Evolutionary conservation across 2,797 vertebrate species (phyloP).

Genomic region (Balearica regulorum): DNA sequence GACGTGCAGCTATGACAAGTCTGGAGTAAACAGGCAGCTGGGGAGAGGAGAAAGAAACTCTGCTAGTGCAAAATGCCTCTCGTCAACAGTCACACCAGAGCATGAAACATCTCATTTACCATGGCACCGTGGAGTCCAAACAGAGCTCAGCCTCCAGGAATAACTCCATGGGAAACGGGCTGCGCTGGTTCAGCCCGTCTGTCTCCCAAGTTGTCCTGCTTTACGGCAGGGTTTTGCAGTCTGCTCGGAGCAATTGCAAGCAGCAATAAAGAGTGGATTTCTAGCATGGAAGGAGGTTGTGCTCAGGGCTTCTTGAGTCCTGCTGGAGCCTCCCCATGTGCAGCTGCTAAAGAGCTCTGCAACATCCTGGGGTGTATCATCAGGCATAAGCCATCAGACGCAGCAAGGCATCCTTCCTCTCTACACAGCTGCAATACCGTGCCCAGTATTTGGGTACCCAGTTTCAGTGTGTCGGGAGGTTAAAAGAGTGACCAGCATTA

Average conservation of each 20-base stretch:
- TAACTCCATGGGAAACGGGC: not conserved
- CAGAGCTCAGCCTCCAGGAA: not conserved
- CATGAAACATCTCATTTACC: not conserved
- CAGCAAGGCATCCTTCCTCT: not conserved
- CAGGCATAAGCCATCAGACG: not conserved
- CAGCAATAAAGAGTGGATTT: not conserved
- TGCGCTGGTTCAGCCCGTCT: not conserved
- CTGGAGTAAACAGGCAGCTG: not conserved
- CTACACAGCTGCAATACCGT: not conserved
- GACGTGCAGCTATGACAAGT: not conserved
- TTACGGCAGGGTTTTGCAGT: not conserved
- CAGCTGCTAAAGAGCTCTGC: not conserved
- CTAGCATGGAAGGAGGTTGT: not conserved
- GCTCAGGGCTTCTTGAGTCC: not conserved
- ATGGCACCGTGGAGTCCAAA: not conserved
- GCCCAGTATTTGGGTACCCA: not conserved
- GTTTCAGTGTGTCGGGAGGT: not conserved
- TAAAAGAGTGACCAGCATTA: not conserved
- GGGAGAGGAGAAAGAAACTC: not conserved
- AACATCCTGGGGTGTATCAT: not conserved
- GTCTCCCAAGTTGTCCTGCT: not conserved
- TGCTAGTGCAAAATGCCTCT: not conserved
- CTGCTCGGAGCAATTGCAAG: not conserved
- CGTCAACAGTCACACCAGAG: fast-evolving
- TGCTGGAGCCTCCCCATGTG: not conserved